Percentiles rank a stretch among this genome's conserved stretches.
Evolutionary conservation across 2,888 invertebrate species (phyloP).

Genomic region (Charanyca ferruginea): DNA sequence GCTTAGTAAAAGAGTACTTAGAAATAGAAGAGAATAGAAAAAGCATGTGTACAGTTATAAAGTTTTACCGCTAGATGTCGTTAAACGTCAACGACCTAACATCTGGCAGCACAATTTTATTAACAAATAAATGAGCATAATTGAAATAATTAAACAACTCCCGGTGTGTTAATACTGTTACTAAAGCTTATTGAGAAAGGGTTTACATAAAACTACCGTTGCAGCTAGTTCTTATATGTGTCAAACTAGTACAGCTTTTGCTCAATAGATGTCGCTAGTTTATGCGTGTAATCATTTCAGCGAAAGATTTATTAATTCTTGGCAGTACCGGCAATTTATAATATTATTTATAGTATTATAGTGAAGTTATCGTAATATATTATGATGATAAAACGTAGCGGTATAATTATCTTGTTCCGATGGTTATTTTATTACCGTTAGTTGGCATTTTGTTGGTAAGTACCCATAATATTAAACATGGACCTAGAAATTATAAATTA

Average conservation of each 20-base stretch:
- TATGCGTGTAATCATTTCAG: slow-evolving; percentile 14
- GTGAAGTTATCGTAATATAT: slow-evolving; percentile 23
- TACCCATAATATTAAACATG: neutral
- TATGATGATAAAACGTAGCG: slow-evolving; percentile 16
- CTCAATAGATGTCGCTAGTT: slow-evolving; percentile 76
- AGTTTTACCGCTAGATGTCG: slow-evolving; percentile 72
- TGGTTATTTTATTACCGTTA: slow-evolving; percentile 37
- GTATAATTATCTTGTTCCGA: slow-evolving; percentile 28
- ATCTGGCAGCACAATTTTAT: slow-evolving; percentile 52
- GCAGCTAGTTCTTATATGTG: slow-evolving; percentile 71
- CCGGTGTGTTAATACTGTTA: slow-evolving; percentile 65
- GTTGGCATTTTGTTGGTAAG: neutral
- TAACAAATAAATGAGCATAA: slow-evolving; percentile 66
- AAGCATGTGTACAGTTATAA: slow-evolving; percentile 53
- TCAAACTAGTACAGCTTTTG: slow-evolving; percentile 73
- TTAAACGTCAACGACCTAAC: slow-evolving; percentile 60
- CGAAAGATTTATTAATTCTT: neutral
- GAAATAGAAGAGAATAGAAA: slow-evolving; percentile 37
- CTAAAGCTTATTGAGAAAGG: slow-evolving; percentile 65
- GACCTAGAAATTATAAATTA: slow-evolving; percentile 2
- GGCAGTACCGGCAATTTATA: neutral
- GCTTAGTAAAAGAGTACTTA: slow-evolving; percentile 16
- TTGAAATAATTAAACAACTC: slow-evolving; percentile 70
- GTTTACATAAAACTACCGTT: slow-evolving; percentile 73
- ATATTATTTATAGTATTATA: slow-evolving; percentile 21